Conservation (phyloP, 2,113 vertebrate species). For the Ranitomeya imitator region DNA sequence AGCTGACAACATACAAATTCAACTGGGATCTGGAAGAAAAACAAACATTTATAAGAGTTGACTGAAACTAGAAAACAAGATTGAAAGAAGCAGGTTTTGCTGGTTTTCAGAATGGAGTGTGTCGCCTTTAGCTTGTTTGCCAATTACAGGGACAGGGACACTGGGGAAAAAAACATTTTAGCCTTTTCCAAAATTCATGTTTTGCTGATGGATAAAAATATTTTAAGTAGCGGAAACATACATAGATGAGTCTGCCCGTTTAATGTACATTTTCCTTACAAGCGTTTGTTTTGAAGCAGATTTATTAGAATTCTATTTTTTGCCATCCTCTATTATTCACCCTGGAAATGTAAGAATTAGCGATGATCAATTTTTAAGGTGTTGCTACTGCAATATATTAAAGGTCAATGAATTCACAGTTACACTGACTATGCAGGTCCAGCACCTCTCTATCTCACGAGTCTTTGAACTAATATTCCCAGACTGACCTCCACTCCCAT, state of each 20-base stretch:
- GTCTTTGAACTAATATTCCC: too few species aligned
- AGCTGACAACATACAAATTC: background rate
- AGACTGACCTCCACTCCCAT: too few species aligned
- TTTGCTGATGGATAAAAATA: background rate
- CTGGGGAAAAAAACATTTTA: background rate
- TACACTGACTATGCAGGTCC: too few species aligned
- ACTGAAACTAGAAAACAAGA: conserved; percentile 8
- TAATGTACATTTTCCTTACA: background rate
- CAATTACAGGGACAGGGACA: conserved; percentile 2
- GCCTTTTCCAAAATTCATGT: background rate
- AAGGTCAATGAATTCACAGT: too few species aligned
- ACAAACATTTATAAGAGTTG: conserved; percentile 25
- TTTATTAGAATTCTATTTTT: too few species aligned
- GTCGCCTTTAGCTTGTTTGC: background rate
- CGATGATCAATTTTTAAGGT: too few species aligned
- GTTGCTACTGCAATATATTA: too few species aligned
- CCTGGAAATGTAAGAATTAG: too few species aligned
- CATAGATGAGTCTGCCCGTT: background rate
- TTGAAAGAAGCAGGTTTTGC: background rate
- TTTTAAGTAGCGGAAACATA: background rate
- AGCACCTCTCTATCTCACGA: too few species aligned
- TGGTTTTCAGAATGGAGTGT: background rate
- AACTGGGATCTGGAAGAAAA: background rate
- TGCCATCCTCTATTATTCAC: too few species aligned
- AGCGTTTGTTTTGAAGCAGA: too few species aligned